These are phyloP conservation scores for Phaonia tiefii DNA, from an alignment of 2,888 invertebrate species.

Conservation along the genomic window DNA sequence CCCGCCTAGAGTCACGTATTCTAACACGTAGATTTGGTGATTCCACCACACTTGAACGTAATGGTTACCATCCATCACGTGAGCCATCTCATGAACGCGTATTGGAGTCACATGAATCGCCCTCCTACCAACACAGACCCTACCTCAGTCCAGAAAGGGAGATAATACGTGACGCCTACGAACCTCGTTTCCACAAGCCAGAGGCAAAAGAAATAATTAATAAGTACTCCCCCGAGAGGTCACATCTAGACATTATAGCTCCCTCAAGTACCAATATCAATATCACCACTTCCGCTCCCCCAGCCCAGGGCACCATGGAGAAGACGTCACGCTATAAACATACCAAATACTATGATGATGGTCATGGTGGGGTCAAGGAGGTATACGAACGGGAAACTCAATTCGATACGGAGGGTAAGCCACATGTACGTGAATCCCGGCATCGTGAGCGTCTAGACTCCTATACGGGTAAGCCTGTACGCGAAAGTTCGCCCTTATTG, in stretches of 20 bases:
- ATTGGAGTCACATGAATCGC: conserved; percentile 78
- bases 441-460: conserved; percentile 80
- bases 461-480: conserved; percentile 53
- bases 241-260: conserved; percentile 75
- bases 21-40: conserved; percentile 83
- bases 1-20: conserved; percentile 88
- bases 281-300: conserved; percentile 46
- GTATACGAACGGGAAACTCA: conserved; percentile 80
- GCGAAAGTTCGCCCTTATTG: conserved; percentile 67
- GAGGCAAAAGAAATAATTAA: conserved; percentile 74
- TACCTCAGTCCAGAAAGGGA: conserved; percentile 74
- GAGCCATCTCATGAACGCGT: conserved; percentile 81
- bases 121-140: conserved; percentile 60
- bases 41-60: conserved; percentile 79
- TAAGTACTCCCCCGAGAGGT: conserved; percentile 76
- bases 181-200: conserved; percentile 75
- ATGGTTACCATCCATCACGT: conserved; percentile 78
- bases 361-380: conserved; percentile 82
- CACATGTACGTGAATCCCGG: conserved; percentile 79
- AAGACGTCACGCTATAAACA: conserved; percentile 78
- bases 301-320: conserved; percentile 66
- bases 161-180: conserved; percentile 60
- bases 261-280: conserved; percentile 67
- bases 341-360: conserved; percentile 80
- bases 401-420: conserved; percentile 79